Conservation (phyloP, 2,113 vertebrate genomes). For the Aptenodytes forsteri region DNA sequence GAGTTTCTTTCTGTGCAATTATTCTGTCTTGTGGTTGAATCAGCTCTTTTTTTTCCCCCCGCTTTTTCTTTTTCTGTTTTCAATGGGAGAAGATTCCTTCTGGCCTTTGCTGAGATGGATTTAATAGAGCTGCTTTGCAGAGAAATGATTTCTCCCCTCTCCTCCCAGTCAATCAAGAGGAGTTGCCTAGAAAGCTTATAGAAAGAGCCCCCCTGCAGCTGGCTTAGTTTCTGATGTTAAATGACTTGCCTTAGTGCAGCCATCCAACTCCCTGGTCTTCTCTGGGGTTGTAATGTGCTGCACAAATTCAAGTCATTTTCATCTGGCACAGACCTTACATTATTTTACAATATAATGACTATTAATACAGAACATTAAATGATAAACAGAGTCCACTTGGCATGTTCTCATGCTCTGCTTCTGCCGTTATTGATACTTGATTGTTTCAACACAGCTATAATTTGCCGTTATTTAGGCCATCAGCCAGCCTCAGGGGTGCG, state of each 20-base stretch:
- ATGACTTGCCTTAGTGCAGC: background rate
- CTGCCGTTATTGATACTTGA: background rate
- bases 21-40: background rate
- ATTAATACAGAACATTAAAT: background rate
- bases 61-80: background rate
- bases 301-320: background rate
- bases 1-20: background rate
- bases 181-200: background rate
- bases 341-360: background rate
- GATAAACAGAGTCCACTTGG: background rate
- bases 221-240: background rate
- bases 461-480: background rate
- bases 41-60: background rate
- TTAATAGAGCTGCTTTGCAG: background rate
- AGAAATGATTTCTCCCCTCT: background rate
- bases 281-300: background rate
- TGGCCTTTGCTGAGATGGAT: background rate
- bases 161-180: background rate
- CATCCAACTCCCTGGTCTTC: background rate
- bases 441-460: background rate
- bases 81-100: background rate
- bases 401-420: background rate
- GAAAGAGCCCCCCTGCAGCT: background rate
- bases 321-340: background rate
- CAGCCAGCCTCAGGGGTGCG: background rate